Evolutionary conservation across 1,140 invertebrate species (phyloP).

Genomic region (Pseudomyrmex pallidus): DNA sequence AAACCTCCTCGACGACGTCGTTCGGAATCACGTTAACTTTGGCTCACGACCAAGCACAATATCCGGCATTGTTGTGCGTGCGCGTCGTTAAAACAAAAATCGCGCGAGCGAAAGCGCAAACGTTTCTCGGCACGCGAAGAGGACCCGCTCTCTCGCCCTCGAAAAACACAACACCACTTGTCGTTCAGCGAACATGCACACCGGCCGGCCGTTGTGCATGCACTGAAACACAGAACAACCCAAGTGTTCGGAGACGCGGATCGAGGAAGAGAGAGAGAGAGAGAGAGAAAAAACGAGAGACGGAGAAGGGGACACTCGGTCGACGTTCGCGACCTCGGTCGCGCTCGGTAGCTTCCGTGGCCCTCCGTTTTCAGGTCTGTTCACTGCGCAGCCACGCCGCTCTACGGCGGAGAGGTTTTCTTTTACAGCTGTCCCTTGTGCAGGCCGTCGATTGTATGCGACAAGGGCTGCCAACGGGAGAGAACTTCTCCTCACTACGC

Average conservation of each 20-base stretch:
- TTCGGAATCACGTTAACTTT: neutral
- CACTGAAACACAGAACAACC: conserved; percentile 76
- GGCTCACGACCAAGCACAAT: neutral
- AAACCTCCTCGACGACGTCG: conserved; percentile 51
- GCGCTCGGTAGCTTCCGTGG: conserved; percentile 45
- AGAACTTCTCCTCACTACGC: conserved; percentile 51
- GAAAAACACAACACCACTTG: conserved; percentile 20
- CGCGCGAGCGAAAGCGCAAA: neutral
- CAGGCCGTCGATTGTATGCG: conserved; percentile 32
- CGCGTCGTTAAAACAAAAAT: neutral
- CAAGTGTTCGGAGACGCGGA: conserved; percentile 15
- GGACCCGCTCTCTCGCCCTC: neutral
- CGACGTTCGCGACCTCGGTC: conserved; percentile 64
- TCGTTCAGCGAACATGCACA: conserved; percentile 70
- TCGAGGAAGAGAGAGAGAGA: conserved; percentile 41
- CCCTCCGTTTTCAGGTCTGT: conserved; percentile 22
- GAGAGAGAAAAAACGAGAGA: conserved; percentile 24
- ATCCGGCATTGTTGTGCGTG: neutral
- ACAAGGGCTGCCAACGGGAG: conserved; percentile 41
- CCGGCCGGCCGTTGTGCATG: conserved; percentile 80
- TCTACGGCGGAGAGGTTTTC: conserved; percentile 53
- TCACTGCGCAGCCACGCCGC: conserved; percentile 59
- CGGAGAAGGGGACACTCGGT: conserved; percentile 50
- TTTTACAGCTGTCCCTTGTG: conserved; percentile 3
- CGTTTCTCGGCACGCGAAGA: neutral